Conservation (phyloP, 2,113 vertebrate genomes). For the Myiopsitta monachus region DNA sequence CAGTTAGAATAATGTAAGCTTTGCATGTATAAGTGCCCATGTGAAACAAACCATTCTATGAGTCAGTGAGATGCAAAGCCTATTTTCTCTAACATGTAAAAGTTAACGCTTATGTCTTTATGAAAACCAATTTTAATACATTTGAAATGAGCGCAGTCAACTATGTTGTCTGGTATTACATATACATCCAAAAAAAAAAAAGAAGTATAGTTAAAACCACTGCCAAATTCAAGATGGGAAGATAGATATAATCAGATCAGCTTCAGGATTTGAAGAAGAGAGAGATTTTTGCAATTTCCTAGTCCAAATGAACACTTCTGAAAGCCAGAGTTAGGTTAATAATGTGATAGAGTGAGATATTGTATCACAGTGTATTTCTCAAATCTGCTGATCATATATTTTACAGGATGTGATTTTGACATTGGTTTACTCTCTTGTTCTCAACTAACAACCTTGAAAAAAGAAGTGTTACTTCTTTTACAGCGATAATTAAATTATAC, state of each 20-base stretch:
- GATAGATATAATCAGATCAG: not conserved
- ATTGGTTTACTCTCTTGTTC: not conserved
- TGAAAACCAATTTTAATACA: not conserved
- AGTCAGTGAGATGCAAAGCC: not conserved
- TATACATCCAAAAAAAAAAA: not conserved
- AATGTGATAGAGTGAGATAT: not conserved
- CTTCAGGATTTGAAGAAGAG: not conserved
- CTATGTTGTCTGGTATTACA: not conserved
- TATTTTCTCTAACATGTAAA: not conserved
- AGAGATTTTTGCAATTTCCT: not conserved
- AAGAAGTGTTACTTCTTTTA: not conserved
- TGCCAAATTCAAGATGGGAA: not conserved
- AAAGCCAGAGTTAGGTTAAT: constrained; percentile 23
- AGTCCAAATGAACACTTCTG: not conserved
- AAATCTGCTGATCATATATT: not conserved
- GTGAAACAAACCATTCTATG: not conserved
- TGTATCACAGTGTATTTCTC: not conserved
- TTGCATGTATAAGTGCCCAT: not conserved
- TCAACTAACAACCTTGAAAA: not conserved
- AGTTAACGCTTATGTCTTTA: not conserved
- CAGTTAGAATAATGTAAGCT: not conserved
- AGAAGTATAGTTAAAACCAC: not conserved
- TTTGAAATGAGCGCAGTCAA: not conserved
- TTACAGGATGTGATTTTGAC: not conserved
- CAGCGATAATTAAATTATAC: not conserved